These are phyloP conservation scores for Microtus agrestis DNA, from an alignment of 2,797 vertebrate genomes.

Conservation along the genomic window DNA sequence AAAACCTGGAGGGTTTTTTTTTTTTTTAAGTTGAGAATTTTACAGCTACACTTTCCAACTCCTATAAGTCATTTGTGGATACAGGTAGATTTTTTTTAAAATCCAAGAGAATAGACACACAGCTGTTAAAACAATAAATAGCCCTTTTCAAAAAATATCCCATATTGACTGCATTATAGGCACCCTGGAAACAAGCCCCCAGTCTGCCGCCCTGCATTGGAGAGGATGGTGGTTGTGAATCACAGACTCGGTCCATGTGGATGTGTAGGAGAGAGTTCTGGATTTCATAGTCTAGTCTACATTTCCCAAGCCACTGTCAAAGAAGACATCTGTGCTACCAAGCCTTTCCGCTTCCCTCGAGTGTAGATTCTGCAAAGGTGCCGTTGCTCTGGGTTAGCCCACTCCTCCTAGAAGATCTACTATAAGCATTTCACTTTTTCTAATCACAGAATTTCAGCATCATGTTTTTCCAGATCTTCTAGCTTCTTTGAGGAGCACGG, in stretches of 20 bases:
- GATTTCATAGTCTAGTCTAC: neutral
- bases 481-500: neutral
- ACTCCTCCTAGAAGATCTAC: neutral
- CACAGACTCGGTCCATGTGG: neutral
- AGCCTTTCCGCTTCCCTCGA: neutral
- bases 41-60: slow-evolving; percentile 62
- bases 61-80: slow-evolving; percentile 70
- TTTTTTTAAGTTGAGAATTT: slow-evolving; percentile 71
- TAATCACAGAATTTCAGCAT: slow-evolving; percentile 21
- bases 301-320: slow-evolving; percentile 23
- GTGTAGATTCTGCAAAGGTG: neutral
- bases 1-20: slow-evolving; percentile 68
- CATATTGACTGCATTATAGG: slow-evolving; percentile 63
- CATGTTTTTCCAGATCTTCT: neutral
- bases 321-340: neutral
- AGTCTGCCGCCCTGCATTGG: slow-evolving; percentile 68
- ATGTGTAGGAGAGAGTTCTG: neutral
- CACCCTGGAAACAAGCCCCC: slow-evolving; percentile 66
- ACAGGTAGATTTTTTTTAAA: slow-evolving; percentile 44
- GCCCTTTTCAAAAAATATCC: slow-evolving; percentile 42
- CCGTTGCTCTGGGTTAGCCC: neutral
- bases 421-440: neutral
- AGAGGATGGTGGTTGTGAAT: slow-evolving; percentile 2
- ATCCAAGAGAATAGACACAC: slow-evolving; percentile 65
- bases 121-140: slow-evolving; percentile 80